Conservation (phyloP, 2,888 invertebrate species). For the Agonopterix heracliana region DNA sequence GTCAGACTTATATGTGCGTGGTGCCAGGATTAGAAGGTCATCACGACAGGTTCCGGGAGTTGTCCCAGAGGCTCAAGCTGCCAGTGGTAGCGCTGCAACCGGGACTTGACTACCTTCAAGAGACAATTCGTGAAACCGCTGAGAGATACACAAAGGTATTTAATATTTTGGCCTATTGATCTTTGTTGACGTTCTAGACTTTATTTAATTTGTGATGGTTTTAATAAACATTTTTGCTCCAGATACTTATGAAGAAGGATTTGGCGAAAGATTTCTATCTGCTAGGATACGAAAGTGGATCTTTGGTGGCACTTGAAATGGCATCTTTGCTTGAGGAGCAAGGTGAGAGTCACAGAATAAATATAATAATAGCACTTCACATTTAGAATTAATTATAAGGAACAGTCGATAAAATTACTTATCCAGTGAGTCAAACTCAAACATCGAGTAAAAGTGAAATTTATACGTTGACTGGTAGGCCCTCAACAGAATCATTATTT, state of each 20-base stretch:
- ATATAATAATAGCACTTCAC: too few species aligned
- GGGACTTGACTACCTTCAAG: slow-evolving; percentile 29
- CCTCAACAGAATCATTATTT: background rate
- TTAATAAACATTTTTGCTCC: background rate
- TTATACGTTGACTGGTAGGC: too few species aligned
- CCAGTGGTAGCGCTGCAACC: slow-evolving; percentile 36
- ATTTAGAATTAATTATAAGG: too few species aligned
- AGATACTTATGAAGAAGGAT: slow-evolving; percentile 23
- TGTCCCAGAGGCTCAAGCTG: slow-evolving; percentile 37
- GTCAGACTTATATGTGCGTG: slow-evolving; percentile 26
- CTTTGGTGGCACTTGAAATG: slow-evolving; percentile 37
- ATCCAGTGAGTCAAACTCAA: too few species aligned
- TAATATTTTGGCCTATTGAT: too few species aligned
- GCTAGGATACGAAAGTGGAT: slow-evolving; percentile 45
- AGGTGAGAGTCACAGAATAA: slow-evolving; percentile 16
- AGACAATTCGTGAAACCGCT: slow-evolving; percentile 32
- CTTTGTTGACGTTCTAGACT: too few species aligned
- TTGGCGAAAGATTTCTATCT: slow-evolving; percentile 34
- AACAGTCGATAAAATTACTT: too few species aligned
- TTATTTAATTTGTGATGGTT: too few species aligned
- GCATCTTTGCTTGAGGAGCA: slow-evolving; percentile 41
- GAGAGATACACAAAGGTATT: slow-evolving; percentile 32
- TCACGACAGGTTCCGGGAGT: slow-evolving; percentile 24
- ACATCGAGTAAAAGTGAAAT: too few species aligned
- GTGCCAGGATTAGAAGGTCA: slow-evolving; percentile 45